phyloP scores from a whole-genome alignment of 2,888 invertebrate species.

The Euzetes globulus region DNA sequence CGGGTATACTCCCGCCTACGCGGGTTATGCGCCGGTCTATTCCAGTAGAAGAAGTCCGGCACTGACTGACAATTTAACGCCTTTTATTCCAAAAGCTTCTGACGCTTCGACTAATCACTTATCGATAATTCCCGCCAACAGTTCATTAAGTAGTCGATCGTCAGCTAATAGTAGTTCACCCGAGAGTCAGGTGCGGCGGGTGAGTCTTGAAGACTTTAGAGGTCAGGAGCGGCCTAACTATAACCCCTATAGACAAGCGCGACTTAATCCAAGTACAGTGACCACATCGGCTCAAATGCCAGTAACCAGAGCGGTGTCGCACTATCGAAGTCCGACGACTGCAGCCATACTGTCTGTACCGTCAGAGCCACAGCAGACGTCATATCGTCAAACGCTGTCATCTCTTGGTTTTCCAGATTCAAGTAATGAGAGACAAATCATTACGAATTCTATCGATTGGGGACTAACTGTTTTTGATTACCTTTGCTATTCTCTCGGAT shows the following conservation, averaged over 20 bases:
- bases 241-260: constrained; percentile 39
- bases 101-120: constrained; percentile 26
- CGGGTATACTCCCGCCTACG: background rate
- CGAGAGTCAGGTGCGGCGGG: constrained; percentile 30
- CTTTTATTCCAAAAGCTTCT: constrained; percentile 13
- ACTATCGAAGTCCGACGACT: background rate
- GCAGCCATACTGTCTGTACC: background rate
- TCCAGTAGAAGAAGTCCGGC: constrained; percentile 20
- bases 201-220: constrained; percentile 39
- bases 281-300: background rate
- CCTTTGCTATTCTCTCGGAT: background rate
- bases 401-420: constrained; percentile 33
- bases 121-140: background rate
- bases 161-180: constrained; percentile 14
- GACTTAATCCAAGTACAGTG: background rate
- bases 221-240: constrained; percentile 42
- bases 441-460: constrained; percentile 8
- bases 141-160: background rate
- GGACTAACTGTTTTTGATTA: constrained; percentile 20
- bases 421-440: constrained; percentile 31
- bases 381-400: constrained; percentile 30
- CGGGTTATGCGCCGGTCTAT: background rate
- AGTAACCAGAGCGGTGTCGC: background rate
- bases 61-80: background rate
- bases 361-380: background rate